A percentile compares a stretch with the other conserved stretches of the same genome.
These are phyloP conservation scores for Erpornis zantholeuca DNA, from an alignment of 2,113 vertebrate genomes.

Conservation along the genomic window DNA sequence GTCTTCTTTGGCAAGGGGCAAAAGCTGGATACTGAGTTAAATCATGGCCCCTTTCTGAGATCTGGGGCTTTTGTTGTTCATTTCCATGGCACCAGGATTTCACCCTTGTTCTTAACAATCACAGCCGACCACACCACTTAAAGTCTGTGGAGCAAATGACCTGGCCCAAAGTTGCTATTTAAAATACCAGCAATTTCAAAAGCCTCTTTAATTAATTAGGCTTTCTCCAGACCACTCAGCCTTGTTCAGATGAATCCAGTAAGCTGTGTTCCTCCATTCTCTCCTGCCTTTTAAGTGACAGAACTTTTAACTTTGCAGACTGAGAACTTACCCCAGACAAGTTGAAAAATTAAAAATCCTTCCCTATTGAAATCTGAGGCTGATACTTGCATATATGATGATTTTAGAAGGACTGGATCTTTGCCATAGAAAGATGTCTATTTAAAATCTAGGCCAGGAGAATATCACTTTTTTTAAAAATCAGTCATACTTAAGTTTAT, in stretches of 20 bases:
- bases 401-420: not conserved
- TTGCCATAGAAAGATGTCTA: not conserved
- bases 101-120: not conserved
- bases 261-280: not conserved
- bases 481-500: not conserved
- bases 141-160: not conserved
- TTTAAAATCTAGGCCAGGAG: not conserved
- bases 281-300: not conserved
- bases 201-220: slow-evolving; percentile 15
- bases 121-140: not conserved
- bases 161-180: not conserved
- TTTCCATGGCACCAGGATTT: not conserved
- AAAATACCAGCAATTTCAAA: slow-evolving; percentile 18
- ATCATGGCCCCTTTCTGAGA: not conserved
- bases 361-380: not conserved
- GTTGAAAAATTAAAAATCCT: not conserved
- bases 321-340: not conserved
- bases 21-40: not conserved
- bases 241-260: not conserved
- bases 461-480: not conserved
- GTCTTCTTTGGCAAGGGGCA: not conserved
- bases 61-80: not conserved
- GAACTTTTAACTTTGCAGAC: not conserved
- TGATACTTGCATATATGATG: not conserved
- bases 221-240: not conserved